A percentile compares a stretch with the other conserved stretches of the same genome.
These are phyloP conservation scores for Odontamblyopus rebecca DNA, from an alignment of 2,797 vertebrate genomes.

Conservation along the genomic window DNA sequence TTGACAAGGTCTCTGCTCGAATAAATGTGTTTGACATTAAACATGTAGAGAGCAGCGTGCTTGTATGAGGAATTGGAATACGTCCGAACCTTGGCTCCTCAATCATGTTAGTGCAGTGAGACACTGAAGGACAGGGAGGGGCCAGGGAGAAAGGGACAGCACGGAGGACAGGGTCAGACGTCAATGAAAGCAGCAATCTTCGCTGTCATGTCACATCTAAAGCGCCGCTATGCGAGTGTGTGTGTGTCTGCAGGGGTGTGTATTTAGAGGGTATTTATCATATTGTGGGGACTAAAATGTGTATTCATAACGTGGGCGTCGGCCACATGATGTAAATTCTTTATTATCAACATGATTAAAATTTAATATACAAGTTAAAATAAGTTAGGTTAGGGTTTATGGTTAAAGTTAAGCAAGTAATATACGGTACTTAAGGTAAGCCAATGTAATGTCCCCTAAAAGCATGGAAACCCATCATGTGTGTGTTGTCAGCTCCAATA, in stretches of 20 bases:
- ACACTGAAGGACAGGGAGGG: constrained; percentile 70
- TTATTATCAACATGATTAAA: not conserved
- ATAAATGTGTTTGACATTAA: constrained; percentile 27
- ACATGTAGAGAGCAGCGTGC: constrained; percentile 15
- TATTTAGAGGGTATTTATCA: constrained; percentile 12
- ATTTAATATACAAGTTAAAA: not conserved
- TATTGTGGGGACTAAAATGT: not conserved
- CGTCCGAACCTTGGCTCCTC: constrained; percentile 77
- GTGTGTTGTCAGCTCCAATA: constrained; percentile 75
- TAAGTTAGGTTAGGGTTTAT: not conserved
- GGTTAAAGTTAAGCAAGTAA: not conserved
- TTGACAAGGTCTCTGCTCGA: constrained; percentile 63
- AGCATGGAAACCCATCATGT: not conserved
- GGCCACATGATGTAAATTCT: not conserved
- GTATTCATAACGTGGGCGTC: not conserved
- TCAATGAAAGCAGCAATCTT: constrained; percentile 81
- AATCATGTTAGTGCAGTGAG: constrained; percentile 79
- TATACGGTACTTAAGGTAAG: not conserved
- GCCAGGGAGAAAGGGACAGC: constrained; percentile 42
- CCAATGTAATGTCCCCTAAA: not conserved
- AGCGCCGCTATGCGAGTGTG: constrained; percentile 33
- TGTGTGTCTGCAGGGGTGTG: constrained; percentile 27
- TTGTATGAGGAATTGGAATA: constrained; percentile 41
- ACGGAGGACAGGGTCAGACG: constrained; percentile 69
- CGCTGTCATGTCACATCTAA: constrained; percentile 81